These are phyloP conservation scores for Prorops nasuta DNA, from an alignment of 1,140 invertebrate genomes.

Conservation along the genomic window DNA sequence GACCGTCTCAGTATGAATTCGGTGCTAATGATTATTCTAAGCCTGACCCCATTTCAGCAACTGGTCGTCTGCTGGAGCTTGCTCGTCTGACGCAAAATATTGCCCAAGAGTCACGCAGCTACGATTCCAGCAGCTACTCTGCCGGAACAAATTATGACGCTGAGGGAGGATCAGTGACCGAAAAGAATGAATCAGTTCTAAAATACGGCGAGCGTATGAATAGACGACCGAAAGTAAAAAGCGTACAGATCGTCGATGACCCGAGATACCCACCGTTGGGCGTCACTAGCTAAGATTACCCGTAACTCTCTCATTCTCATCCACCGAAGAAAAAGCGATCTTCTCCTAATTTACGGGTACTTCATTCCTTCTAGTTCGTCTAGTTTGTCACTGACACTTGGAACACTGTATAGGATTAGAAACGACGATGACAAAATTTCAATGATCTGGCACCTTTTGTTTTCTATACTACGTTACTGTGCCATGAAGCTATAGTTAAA, in stretches of 20 bases:
- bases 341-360: too few species aligned
- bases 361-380: too few species aligned
- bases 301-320: too few species aligned
- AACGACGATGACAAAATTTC: too few species aligned
- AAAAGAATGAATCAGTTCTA: background rate
- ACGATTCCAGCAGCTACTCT: slow-evolving; percentile 12
- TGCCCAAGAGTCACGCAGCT: slow-evolving; percentile 4
- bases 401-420: too few species aligned
- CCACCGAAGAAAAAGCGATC: too few species aligned
- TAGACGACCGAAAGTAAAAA: slow-evolving; percentile 42
- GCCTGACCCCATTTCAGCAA: background rate
- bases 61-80: slow-evolving; percentile 36
- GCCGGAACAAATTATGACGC: slow-evolving; percentile 24
- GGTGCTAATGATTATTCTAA: slow-evolving; percentile 13
- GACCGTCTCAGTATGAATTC: slow-evolving; percentile 34
- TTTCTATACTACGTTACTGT: too few species aligned
- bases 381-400: too few species aligned
- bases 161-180: background rate
- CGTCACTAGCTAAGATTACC: too few species aligned
- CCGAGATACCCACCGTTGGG: slow-evolving; percentile 33
- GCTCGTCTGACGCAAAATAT: slow-evolving; percentile 25
- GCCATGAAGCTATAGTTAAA: slow-evolving; percentile 13
- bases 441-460: too few species aligned
- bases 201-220: slow-evolving; percentile 13
- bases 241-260: slow-evolving; percentile 48